Conservation (phyloP, 2,797 vertebrate species). For the Synaphobranchus kaupii region DNA sequence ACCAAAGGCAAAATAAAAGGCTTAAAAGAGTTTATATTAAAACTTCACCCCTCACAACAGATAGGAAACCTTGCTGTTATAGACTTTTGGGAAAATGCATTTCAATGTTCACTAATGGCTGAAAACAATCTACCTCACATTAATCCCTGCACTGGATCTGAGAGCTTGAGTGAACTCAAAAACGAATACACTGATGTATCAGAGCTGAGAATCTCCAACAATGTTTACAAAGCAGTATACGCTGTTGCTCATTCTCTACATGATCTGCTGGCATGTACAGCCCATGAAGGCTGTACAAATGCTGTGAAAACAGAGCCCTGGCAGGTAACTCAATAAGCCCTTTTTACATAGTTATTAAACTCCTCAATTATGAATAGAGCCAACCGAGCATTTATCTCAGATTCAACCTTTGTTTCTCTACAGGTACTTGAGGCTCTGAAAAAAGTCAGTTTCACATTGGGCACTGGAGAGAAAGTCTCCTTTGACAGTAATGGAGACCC, state of each 20-base stretch:
- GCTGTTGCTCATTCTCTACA: too few species aligned
- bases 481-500: too few species aligned
- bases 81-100: conserved; percentile 44
- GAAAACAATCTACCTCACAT: not conserved
- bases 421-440: conserved; percentile 34
- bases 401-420: not conserved
- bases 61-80: conserved; percentile 36
- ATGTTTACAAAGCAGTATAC: too few species aligned
- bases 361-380: not conserved
- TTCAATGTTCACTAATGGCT: conserved; percentile 35
- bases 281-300: not conserved
- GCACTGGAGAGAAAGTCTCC: too few species aligned
- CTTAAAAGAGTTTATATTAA: conserved; percentile 42
- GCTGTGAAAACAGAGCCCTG: not conserved
- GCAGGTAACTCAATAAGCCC: not conserved
- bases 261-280: not conserved
- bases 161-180: too few species aligned
- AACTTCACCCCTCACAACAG: conserved; percentile 35
- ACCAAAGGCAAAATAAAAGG: conserved; percentile 37
- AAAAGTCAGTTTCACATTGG: too few species aligned
- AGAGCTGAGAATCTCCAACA: too few species aligned
- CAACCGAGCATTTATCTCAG: not conserved
- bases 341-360: not conserved
- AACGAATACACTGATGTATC: too few species aligned
- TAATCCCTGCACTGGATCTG: conserved; percentile 37